phyloP scores from a whole-genome alignment of 1,140 invertebrate genomes.

The Mylabris phalerata region DNA sequence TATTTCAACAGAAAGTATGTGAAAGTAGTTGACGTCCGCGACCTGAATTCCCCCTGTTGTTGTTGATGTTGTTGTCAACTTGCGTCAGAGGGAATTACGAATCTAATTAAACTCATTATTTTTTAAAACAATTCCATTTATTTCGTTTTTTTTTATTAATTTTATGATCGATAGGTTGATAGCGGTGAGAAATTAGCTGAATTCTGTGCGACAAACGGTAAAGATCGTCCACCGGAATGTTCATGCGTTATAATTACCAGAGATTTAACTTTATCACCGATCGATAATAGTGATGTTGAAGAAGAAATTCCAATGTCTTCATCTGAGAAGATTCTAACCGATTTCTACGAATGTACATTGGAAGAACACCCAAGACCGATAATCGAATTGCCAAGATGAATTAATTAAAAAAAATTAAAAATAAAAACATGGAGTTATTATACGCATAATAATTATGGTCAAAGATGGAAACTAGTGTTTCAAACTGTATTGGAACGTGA shows the following conservation, averaged over 20 bases:
- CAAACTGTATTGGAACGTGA: too few species aligned
- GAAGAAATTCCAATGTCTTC: slow-evolving; percentile 32
- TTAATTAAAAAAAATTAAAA: slow-evolving; percentile 1
- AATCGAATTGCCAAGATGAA: slow-evolving; percentile 37
- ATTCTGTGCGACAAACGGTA: slow-evolving; percentile 27
- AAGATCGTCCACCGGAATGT: slow-evolving; percentile 20
- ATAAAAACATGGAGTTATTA: neutral
- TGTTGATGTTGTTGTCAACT: neutral
- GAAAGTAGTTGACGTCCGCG: neutral
- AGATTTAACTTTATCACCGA: slow-evolving; percentile 17
- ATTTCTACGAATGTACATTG: slow-evolving; percentile 41
- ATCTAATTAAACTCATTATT: too few species aligned
- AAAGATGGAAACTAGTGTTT: too few species aligned
- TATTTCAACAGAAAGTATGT: neutral
- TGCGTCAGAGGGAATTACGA: neutral
- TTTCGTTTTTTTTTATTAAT: slow-evolving; percentile 11
- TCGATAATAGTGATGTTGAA: slow-evolving; percentile 13
- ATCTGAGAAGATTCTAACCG: slow-evolving; percentile 33
- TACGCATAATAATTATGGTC: neutral
- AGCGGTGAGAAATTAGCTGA: slow-evolving; percentile 36
- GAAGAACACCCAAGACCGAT: slow-evolving; percentile 39
- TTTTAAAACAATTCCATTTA: neutral
- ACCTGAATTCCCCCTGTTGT: neutral
- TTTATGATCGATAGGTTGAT: slow-evolving; percentile 39
- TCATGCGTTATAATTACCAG: slow-evolving; percentile 34